A percentile compares a stretch with the other conserved stretches of the same genome.
These are phyloP conservation scores for Scaptomyza caliginosa DNA, from an alignment of 2,888 invertebrate genomes.

Conservation along the genomic window DNA sequence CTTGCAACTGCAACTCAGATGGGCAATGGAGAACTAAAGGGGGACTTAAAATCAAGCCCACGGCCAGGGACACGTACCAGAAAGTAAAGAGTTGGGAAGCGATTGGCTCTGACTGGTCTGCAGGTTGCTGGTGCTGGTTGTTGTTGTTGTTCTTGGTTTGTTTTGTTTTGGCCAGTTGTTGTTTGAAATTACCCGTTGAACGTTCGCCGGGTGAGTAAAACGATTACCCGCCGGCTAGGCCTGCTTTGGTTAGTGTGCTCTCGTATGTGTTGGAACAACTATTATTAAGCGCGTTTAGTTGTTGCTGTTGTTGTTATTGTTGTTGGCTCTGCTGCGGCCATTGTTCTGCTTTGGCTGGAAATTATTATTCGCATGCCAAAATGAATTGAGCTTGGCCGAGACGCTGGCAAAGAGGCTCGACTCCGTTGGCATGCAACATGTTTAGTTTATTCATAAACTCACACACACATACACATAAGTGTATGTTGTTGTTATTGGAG, in stretches of 20 bases:
- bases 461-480: slow-evolving; percentile 6
- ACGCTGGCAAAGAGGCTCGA: slow-evolving; percentile 47
- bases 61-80: slow-evolving; percentile 58
- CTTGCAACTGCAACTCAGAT: slow-evolving; percentile 22
- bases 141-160: slow-evolving; percentile 37
- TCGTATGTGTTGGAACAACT: slow-evolving; percentile 78
- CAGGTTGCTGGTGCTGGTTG: slow-evolving; percentile 55
- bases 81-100: slow-evolving; percentile 24
- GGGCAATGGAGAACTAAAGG: neutral
- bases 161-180: slow-evolving; percentile 29
- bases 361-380: slow-evolving; percentile 80
- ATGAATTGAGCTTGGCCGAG: slow-evolving; percentile 67
- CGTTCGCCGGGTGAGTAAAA: slow-evolving; percentile 76
- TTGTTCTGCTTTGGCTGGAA: slow-evolving; percentile 74
- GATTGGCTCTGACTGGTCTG: slow-evolving; percentile 56
- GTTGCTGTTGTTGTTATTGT: slow-evolving; percentile 35
- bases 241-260: slow-evolving; percentile 55
- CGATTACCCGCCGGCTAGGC: slow-evolving; percentile 79
- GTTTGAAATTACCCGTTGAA: slow-evolving; percentile 60
- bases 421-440: slow-evolving; percentile 73
- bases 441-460: slow-evolving; percentile 67
- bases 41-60: slow-evolving; percentile 10
- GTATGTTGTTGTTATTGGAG: neutral
- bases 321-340: slow-evolving; percentile 70
- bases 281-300: slow-evolving; percentile 70